These are phyloP conservation scores for Hyaena hyaena DNA, from an alignment of 2,113 vertebrate genomes.

Conservation along the genomic window DNA sequence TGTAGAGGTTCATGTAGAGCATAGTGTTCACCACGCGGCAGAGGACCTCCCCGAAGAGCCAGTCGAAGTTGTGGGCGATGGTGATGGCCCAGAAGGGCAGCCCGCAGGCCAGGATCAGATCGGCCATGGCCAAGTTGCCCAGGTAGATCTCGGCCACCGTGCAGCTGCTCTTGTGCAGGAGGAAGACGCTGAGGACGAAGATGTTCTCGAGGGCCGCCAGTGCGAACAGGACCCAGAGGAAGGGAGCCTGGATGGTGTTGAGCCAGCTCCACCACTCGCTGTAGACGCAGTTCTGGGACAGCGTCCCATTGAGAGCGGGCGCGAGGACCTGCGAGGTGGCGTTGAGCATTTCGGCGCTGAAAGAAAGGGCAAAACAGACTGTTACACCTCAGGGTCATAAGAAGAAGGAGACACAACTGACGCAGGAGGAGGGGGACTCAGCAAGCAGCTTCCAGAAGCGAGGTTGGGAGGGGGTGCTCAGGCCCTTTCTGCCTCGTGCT, in stretches of 20 bases:
- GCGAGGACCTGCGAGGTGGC: conserved; percentile 46
- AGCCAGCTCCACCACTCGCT: conserved; percentile 84
- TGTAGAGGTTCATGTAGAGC: conserved; percentile 90
- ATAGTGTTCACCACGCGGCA: conserved; percentile 91
- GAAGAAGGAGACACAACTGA: background rate
- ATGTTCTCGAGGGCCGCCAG: conserved; percentile 90
- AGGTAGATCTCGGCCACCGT: conserved; percentile 96
- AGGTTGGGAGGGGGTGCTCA: rapidly evolving
- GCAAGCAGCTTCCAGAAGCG: background rate
- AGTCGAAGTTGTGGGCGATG: conserved; percentile 88
- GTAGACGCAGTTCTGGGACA: conserved; percentile 61
- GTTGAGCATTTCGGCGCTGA: conserved; percentile 77
- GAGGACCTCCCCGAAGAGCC: conserved; percentile 92
- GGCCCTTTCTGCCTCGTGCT: rapidly evolving
- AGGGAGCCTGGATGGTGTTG: conserved; percentile 86
- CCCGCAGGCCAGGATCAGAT: conserved; percentile 90
- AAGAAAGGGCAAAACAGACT: conserved; percentile 53
- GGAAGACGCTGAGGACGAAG: conserved; percentile 93
- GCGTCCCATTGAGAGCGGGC: background rate
- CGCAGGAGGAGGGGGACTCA: background rate
- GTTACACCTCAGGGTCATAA: background rate
- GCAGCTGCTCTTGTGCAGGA: conserved; percentile 92
- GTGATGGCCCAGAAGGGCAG: conserved; percentile 96
- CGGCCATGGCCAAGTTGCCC: conserved; percentile 92
- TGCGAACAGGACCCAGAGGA: conserved; percentile 90